Evolutionary conservation across 2,888 invertebrate species (phyloP), one percentile per base, ranked within the genome.

Genomic region (Tetropium fuscum): DNA sequence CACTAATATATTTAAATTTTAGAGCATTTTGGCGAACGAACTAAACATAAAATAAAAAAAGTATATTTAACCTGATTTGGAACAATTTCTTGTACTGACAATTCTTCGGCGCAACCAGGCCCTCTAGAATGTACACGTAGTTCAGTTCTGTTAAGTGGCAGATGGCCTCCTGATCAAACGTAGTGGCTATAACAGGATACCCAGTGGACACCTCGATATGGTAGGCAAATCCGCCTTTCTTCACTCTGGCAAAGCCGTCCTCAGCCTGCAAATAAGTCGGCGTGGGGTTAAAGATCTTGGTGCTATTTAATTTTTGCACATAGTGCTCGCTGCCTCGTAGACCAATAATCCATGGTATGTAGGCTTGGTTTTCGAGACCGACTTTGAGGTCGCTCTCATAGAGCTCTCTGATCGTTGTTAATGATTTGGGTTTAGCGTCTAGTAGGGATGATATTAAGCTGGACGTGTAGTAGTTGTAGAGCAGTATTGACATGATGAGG

Each of bases 381-480:
- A 87, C 75, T 36, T 84, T 80, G 4, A 87, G 72, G 11, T 61
- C 61, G 64, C 86, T 87, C 0, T 84, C 81, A 4, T 84, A 72
- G 3, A 87, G 78, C 68, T 86, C 86, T 53, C 79, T 71, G 27
- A 86, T 73, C 1, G 84, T 83, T 73, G 81, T 83, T 54, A 87
- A 82, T 34, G 84, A 82, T 2, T 82, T 81, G 0, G 86, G 84
- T 0, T 84, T 83, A 1, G 83, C 84, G 43, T 81, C 86, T 22
- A 87, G 78, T 2, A 87, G 75, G 75, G 85, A 85, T 45, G 86
- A 86, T 2, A 87, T 86, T 8, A 87, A 84, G 60, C 86, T 86
- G 41, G 86, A 86, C 0, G 87, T 87, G 74, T 87, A 87, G 75
- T 85, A 87, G 72, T 86, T 86, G 75, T 85, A 87, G 2, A 85